Evolutionary conservation across 2,797 vertebrate genomes (phyloP), one percentile per base, ranked within the genome.

Genomic region (Carduelis carduelis): DNA sequence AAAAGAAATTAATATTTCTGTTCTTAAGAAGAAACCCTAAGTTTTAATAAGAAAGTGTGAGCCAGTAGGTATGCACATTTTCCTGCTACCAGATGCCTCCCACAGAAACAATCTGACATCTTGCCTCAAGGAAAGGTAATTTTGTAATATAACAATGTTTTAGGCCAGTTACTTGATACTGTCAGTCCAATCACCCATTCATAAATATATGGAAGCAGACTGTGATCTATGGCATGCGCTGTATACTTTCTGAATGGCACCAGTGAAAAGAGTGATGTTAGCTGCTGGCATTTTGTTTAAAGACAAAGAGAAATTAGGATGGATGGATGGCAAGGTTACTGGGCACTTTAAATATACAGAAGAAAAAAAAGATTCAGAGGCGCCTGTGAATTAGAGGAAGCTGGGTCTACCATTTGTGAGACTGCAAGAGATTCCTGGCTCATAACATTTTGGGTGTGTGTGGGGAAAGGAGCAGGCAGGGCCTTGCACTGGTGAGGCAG

Each of bases 401-500:
- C 2, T 53, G 12, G 5, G 3, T 8, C 37, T 50, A 21, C 14
- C 2, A 18, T 43, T 32, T 43, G 14, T 64, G 34, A 47, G 10
- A 39, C 30, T 64, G 16, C 22, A 27, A 35, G 37, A 35, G 22
- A 15, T 12, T 43, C 32, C 26, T 35, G 35, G 17, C 43, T 35
- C 0, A 0, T 18, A 41, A 49, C 11, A 2, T 34, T 57, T 35
- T 26, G 43, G 5, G 10, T 4, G 8, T 34, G 12, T 24, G n/a
- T 3, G 12, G 11, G 34, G 10, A 19, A 55, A 24, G 24, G 13
- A n/a, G 41, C 12, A 20, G 49, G 12, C 6, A 0, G 1, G 23
- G 12, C 6, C 34, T 39, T 63, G 41, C 4, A 1, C 20, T 64
- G 16, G 24, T 34, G 34, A 30, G 34, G 11, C 41, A 63, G 8